Evolutionary conservation across 2,113 vertebrate species (phyloP).

Genomic region (Azemiops feae): DNA sequence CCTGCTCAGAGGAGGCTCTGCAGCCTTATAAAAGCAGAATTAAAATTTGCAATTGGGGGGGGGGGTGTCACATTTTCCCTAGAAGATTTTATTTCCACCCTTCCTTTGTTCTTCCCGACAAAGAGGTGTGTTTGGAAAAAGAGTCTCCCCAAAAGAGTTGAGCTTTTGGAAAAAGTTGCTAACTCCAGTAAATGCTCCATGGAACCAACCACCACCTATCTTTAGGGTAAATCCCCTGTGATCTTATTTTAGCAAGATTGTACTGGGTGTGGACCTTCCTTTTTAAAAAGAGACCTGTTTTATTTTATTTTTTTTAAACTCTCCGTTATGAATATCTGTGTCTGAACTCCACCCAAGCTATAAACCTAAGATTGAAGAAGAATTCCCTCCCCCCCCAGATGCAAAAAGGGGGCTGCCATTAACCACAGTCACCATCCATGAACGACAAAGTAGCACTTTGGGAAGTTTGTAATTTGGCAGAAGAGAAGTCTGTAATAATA

Average conservation of each 20-base stretch:
- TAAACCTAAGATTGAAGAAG: not conserved
- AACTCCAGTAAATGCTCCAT: constrained; percentile 37
- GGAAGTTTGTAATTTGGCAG: not conserved
- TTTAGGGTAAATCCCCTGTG: constrained; percentile 59
- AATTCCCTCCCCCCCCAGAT: not conserved
- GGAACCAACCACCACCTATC: constrained; percentile 32
- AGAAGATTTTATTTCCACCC: not conserved
- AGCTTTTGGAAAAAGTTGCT: constrained; percentile 42
- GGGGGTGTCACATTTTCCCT: not conserved
- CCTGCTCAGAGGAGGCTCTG: constrained; percentile 5
- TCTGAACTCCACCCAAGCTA: not conserved
- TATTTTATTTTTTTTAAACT: constrained; percentile 12
- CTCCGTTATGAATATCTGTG: not conserved
- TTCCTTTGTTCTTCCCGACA: not conserved
- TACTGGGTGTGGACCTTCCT: constrained; percentile 35
- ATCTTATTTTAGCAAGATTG: constrained; percentile 69
- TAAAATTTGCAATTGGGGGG: not conserved
- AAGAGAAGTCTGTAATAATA: not conserved
- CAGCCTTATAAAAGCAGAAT: not conserved
- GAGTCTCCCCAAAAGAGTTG: constrained; percentile 12
- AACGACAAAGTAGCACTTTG: not conserved
- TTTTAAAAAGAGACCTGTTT: constrained; percentile 22
- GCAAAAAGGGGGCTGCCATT: not conserved
- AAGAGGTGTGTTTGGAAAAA: not conserved
- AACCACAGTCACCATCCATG: not conserved